Evolutionary conservation across 2,113 vertebrate genomes (phyloP).

Genomic region (Athene noctua): DNA sequence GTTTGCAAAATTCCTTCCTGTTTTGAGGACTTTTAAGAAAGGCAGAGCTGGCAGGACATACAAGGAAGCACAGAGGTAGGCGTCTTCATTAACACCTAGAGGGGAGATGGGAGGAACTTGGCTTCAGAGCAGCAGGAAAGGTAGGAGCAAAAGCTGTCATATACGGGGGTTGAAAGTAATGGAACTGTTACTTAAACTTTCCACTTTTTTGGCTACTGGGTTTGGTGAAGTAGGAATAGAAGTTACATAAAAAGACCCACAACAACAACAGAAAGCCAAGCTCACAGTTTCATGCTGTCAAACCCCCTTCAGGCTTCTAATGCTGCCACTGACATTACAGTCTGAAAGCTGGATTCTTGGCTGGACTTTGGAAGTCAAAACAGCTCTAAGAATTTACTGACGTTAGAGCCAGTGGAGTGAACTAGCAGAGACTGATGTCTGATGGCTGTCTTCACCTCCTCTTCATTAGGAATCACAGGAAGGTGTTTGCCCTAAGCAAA

Average conservation of each 20-base stretch:
- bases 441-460: neutral
- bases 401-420: neutral
- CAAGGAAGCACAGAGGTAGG: rapidly evolving
- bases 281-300: neutral
- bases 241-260: neutral
- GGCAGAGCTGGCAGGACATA: neutral
- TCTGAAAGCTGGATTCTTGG: neutral
- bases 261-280: neutral
- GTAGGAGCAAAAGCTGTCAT: neutral
- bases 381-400: neutral
- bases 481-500: neutral
- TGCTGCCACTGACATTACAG: neutral
- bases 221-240: neutral
- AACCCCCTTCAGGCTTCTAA: neutral
- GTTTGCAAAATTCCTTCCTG: neutral
- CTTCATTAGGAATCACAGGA: neutral
- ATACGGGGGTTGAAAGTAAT: neutral
- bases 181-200: neutral
- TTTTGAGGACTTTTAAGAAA: neutral
- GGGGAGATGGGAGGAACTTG: neutral
- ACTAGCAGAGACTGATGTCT: neutral
- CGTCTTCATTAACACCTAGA: neutral
- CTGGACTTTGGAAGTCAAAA: neutral
- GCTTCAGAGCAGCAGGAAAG: neutral
- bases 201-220: neutral